These are phyloP conservation scores for Andrena flavipes DNA, from an alignment of 2,888 invertebrate species.

Conservation along the genomic window DNA sequence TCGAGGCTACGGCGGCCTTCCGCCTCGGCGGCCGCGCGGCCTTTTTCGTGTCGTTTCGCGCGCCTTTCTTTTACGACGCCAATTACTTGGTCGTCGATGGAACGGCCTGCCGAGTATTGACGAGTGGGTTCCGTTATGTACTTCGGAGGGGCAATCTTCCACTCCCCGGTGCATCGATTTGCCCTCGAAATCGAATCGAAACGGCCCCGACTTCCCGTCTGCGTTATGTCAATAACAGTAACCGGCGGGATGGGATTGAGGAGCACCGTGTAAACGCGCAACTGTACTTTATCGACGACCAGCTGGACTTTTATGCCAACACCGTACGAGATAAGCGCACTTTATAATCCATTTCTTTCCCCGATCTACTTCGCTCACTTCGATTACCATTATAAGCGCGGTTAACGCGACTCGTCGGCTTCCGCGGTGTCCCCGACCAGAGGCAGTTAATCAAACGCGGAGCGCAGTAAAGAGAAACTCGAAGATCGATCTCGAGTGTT, in stretches of 20 bases:
- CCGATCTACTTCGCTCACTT: neutral
- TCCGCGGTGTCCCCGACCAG: constrained; percentile 3
- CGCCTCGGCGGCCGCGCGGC: neutral
- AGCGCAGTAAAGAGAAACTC: constrained; percentile 64
- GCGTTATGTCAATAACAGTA: constrained; percentile 47
- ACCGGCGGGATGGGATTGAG: constrained; percentile 26
- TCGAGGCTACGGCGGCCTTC: constrained; percentile 38
- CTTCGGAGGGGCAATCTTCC: constrained; percentile 55
- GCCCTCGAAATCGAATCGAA: constrained; percentile 70
- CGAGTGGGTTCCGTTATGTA: constrained; percentile 68
- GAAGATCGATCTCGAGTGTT: constrained; percentile 56
- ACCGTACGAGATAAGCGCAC: neutral
- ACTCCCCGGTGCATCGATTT: constrained; percentile 63
- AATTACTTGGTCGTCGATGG: constrained; percentile 66
- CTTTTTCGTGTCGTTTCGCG: constrained; percentile 57
- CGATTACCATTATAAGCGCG: constrained; percentile 31
- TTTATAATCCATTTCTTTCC: neutral
- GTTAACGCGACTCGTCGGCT: constrained; percentile 14
- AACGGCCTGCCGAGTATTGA: constrained; percentile 63
- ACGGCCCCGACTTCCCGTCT: constrained; percentile 41
- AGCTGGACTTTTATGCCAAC: neutral
- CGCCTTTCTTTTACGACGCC: constrained; percentile 65
- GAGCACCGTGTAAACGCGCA: constrained; percentile 6
- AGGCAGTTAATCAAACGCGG: constrained; percentile 55
- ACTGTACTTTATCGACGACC: neutral